Evolutionary conservation across 1,140 invertebrate genomes (phyloP), one percentile per base, ranked within the genome.

Genomic region (Penaeus japonicus): DNA sequence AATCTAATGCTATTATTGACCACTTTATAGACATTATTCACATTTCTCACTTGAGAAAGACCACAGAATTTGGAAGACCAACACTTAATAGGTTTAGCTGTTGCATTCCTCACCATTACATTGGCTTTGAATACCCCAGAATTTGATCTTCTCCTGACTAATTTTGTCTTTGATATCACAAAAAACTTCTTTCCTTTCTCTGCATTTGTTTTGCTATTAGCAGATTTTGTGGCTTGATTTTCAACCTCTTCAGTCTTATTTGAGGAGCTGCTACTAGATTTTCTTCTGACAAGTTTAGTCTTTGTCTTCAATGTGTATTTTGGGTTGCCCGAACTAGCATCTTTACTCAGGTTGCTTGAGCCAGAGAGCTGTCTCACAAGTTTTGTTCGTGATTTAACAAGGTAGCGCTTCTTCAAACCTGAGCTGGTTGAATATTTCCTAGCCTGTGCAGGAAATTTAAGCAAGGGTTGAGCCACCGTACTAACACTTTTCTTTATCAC

Each of bases 131-230:
- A 77, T 12, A 53, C 22, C 27, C 86, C 86, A 27, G 65, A 82
- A 53, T 75, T 81, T n/a, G 86, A 83, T 24, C 57, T 87, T 75
- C 86, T 88, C 35, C 86, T 82, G 1, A 88, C 70, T n/a, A 88
- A 32, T 70, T 88, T 88, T 10, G 86, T 88, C 70, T 88, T 83
- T 10, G 86, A 88, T 17, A 88, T n/a, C n/a, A 88, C 54, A n/a
- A 59, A 39, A 32, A 83, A 88, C 27, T 83, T 88, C 27, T 75
- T 88, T n/a, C 83, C 75, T 83, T 22, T 59, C 27, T 88, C 86
- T 39, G 24, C 32, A 57, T 78, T 54, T 75, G 70, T 24, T 24
- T 59, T 84, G 39, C 22, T 47, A 30, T 27, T 17, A 24, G 39
- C 47, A 15, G 70, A 27, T 35, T 73, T 87, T 17, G 24, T 12